Evolutionary conservation across 2,888 invertebrate species (phyloP).

Genomic region (Callyntrura guangdongensis): DNA sequence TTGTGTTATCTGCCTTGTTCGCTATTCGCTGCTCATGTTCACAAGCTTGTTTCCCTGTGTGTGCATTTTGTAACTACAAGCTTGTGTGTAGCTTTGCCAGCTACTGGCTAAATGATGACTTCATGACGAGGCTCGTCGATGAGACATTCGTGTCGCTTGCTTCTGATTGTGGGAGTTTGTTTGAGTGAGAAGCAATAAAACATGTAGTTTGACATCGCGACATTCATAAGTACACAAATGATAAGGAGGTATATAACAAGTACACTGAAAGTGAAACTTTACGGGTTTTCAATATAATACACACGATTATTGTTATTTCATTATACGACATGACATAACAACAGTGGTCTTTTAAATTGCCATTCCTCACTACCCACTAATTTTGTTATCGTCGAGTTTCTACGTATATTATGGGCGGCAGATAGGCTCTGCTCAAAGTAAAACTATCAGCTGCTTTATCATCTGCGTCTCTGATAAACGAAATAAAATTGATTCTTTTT

Average conservation of each 20-base stretch:
- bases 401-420: conserved; percentile 6
- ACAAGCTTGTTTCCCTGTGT: conserved; percentile 1
- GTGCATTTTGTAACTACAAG: background rate
- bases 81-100: conserved; percentile 23
- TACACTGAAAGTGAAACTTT: background rate
- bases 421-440: conserved; percentile 44
- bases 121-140: background rate
- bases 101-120: background rate
- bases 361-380: background rate
- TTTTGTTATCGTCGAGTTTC: background rate
- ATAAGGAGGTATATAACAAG: conserved; percentile 30
- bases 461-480: conserved; percentile 34
- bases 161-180: conserved; percentile 8
- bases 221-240: conserved; percentile 52
- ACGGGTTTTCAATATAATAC: background rate
- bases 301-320: background rate
- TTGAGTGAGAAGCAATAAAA: conserved; percentile 56
- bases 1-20: conserved; percentile 37
- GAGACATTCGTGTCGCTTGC: background rate
- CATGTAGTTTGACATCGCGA: conserved; percentile 48
- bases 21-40: background rate
- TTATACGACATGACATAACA: conserved; percentile 13
- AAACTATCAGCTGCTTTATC: conserved; percentile 7
- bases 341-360: conserved; percentile 36
- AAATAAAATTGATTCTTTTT: conserved; percentile 52